These are phyloP conservation scores for Prorops nasuta DNA, from an alignment of 1,140 invertebrate species.

Conservation along the genomic window DNA sequence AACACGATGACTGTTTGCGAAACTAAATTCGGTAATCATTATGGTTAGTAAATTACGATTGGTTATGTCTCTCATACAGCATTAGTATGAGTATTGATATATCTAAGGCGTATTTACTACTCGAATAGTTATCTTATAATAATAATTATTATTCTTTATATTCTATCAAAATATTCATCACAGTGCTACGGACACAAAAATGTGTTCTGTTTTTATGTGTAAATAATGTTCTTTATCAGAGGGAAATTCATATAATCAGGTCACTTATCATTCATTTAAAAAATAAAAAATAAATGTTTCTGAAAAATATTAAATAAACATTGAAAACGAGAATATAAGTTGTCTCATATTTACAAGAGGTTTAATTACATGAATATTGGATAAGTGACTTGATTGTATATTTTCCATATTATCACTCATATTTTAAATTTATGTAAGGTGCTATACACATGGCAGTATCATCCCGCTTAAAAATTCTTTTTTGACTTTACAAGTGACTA, in stretches of 20 bases:
- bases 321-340: too few relatives aligned
- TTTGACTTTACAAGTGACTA: constrained; percentile 37
- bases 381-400: constrained; percentile 24
- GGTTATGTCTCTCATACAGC: constrained; percentile 36
- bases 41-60: constrained; percentile 39
- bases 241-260: neutral
- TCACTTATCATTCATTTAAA: constrained; percentile 10
- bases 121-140: constrained; percentile 48
- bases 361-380: constrained; percentile 5
- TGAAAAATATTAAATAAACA: too few relatives aligned
- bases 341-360: too few relatives aligned
- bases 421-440: constrained; percentile 36
- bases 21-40: constrained; percentile 11
- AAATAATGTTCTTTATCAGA: constrained; percentile 38
- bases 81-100: constrained; percentile 35
- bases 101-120: constrained; percentile 46
- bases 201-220: constrained; percentile 53
- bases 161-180: constrained; percentile 56
- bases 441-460: constrained; percentile 50
- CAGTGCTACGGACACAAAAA: constrained; percentile 57
- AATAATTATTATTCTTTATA: constrained; percentile 45
- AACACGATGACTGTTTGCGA: neutral
- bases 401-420: constrained; percentile 19
- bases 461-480: constrained; percentile 47
- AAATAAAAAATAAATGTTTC: neutral